A percentile compares a stretch with the other conserved stretches of the same genome.
Conservation (phyloP, 2,113 vertebrate genomes). For the Cochlearius cochlearius region DNA sequence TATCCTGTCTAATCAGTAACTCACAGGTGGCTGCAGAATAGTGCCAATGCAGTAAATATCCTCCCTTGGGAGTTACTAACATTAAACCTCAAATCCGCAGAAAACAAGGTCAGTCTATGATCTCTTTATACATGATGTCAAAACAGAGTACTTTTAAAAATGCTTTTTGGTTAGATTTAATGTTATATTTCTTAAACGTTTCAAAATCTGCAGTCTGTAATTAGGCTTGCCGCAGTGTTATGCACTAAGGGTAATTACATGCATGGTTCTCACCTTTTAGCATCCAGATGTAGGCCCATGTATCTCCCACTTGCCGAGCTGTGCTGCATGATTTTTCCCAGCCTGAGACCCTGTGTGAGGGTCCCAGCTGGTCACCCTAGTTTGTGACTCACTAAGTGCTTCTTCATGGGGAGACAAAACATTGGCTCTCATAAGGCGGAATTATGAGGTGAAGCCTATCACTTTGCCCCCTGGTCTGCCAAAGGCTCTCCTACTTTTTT, state of each 20-base stretch:
- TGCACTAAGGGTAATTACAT: neutral
- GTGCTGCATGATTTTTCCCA: neutral
- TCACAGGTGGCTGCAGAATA: constrained; percentile 5
- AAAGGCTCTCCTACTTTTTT: neutral
- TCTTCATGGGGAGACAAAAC: neutral
- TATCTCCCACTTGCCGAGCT: neutral
- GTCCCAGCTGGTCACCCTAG: neutral
- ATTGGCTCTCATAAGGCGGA: rapidly evolving
- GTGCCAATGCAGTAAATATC: neutral
- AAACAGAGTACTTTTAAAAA: neutral
- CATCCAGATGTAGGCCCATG: neutral
- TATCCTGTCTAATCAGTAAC: neutral
- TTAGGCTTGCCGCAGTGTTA: neutral
- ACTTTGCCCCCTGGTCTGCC: neutral
- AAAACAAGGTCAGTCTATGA: neutral
- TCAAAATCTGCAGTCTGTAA: neutral
- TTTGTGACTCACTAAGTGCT: neutral
- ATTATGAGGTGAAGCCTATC: neutral
- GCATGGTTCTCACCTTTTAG: neutral
- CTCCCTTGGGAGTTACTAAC: neutral
- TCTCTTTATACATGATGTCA: neutral
- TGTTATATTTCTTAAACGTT: neutral
- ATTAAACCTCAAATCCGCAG: neutral
- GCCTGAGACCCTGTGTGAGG: neutral
- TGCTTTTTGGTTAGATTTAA: neutral